Evolutionary conservation across 53 echinoderm and acorn worm species (phyloP), one percentile per base, ranked within the genome.

Genomic region (Echinometra lucunter): DNA sequence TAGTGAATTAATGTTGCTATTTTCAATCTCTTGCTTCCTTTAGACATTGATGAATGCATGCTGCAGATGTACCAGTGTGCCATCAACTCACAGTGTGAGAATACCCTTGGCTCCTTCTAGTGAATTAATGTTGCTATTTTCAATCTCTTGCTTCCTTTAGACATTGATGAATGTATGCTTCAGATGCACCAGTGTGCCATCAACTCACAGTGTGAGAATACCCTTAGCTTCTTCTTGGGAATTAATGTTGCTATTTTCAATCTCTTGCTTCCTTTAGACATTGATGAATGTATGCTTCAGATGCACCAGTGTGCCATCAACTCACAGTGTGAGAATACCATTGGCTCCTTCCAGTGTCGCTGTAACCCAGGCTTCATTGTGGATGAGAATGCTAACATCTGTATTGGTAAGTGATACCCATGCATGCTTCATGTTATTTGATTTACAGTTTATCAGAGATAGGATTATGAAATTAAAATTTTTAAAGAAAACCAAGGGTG

Each of bases 261-360:
- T 81, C 42, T 81, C n/a, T n/a, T n/a, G 35, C 28, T 72, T 15
- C 23, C 44, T 81, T 87, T 81, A 98, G 98, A 98, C 91, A 95
- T 96, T 95, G 97, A 99, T 90, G 99, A 99, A 87, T 99, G 99
- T 89, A 93, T 95, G 72, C 93, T 98, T 56, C 97, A 97, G 58
- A 88, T 98, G 28, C 99, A 99, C 78, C 97, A 99, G 93, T 99
- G 99, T 95, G 99, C 99, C 58, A 99, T 99, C 91, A 96, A 99
- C 95, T 97, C 98, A 10, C 96, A 97, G 72, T 98, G 98, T 90
- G 95, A 95, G 53, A 98, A 98, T 94, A 97, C 95, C 58, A 69
- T 91, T 1, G 97, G 98, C 57, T 96, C 97, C 23, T 98, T 98
- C 92, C 58, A 80, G n/a, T 98, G 98, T 91, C 89, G 95, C 45